Evolutionary conservation across 1,140 invertebrate genomes (phyloP).

Genomic region (Zaprionus kolodkinae): DNA sequence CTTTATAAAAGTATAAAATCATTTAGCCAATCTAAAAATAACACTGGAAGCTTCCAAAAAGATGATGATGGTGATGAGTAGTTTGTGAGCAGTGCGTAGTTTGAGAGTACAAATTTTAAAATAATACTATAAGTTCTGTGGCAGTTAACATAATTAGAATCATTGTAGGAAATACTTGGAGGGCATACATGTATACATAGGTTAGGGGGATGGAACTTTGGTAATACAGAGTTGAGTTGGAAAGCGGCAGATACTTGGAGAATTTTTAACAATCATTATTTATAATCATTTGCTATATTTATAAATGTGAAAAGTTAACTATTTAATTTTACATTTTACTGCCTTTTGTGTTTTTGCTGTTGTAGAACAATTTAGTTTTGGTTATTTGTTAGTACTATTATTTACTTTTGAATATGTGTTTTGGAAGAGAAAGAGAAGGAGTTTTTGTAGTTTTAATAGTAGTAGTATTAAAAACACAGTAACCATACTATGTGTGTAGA

Average conservation of each 20-base stretch:
- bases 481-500: slow-evolving; percentile 37
- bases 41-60: slow-evolving; percentile 65
- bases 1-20: slow-evolving; percentile 2
- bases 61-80: slow-evolving; percentile 13
- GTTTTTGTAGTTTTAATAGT: slow-evolving; percentile 21
- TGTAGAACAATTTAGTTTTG: slow-evolving; percentile 29
- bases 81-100: slow-evolving; percentile 34
- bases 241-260: slow-evolving; percentile 49
- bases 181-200: slow-evolving; percentile 40
- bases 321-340: slow-evolving; percentile 44
- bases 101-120: slow-evolving; percentile 24
- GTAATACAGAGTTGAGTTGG: slow-evolving; percentile 38
- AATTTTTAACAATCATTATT: slow-evolving; percentile 38
- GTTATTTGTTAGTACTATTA: slow-evolving; percentile 39
- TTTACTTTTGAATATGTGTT: slow-evolving; percentile 41
- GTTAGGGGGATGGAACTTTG: slow-evolving; percentile 16
- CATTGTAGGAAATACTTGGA: slow-evolving; percentile 57
- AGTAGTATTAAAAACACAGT: slow-evolving; percentile 58
- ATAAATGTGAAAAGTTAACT: slow-evolving; percentile 65
- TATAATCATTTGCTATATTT: slow-evolving; percentile 47
- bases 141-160: slow-evolving; percentile 51
- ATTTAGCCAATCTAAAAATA: slow-evolving; percentile 46
- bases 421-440: slow-evolving; percentile 60
- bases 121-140: slow-evolving; percentile 67
- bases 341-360: slow-evolving; percentile 34